These are phyloP conservation scores for Urocolius indicus DNA, from an alignment of 2,113 vertebrate genomes.

Conservation along the genomic window DNA sequence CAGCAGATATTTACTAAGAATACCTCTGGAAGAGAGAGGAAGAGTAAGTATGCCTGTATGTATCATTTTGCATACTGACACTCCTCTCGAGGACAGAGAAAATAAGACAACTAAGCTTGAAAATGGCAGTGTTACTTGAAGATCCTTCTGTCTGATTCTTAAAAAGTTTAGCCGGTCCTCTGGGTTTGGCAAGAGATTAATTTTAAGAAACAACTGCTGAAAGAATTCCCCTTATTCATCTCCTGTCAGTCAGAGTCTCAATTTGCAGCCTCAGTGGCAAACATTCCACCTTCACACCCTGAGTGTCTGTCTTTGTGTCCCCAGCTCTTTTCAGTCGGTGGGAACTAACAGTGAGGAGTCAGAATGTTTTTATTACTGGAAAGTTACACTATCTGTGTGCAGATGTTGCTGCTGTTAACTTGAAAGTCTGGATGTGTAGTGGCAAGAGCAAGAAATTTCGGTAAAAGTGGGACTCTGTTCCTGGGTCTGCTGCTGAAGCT, in stretches of 20 bases:
- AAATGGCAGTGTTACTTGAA: neutral
- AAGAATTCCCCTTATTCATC: neutral
- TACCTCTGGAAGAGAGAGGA: neutral
- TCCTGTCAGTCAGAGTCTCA: neutral
- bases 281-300: neutral
- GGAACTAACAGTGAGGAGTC: neutral
- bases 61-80: neutral
- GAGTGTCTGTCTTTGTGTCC: neutral
- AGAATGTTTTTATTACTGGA: neutral
- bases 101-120: neutral
- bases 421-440: neutral
- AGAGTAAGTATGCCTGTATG: neutral
- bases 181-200: neutral
- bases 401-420: neutral
- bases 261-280: neutral
- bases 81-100: neutral
- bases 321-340: neutral
- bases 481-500: neutral
- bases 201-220: neutral
- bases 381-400: neutral
- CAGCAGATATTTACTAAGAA: neutral
- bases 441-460: neutral
- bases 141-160: neutral
- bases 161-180: neutral
- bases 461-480: neutral